phyloP scores from a whole-genome alignment of 2,888 invertebrate genomes.

The Liopterus haemorrhoidalis region DNA sequence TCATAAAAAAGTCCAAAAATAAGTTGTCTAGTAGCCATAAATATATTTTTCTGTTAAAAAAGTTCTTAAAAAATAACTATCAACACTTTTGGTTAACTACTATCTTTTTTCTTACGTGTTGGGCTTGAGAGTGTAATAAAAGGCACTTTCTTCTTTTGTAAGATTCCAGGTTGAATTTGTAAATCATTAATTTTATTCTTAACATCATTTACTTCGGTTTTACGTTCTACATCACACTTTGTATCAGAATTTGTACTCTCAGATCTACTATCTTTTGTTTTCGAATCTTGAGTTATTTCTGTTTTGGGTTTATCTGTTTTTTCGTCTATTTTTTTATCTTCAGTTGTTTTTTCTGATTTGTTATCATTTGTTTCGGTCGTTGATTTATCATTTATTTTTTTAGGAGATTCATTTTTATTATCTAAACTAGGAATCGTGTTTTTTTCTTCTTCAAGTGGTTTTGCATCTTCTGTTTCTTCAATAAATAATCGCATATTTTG shows the following conservation, averaged over 20 bases:
- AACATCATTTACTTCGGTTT: background rate
- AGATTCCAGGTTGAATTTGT: background rate
- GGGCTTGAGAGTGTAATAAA: constrained; percentile 75
- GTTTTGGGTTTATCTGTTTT: constrained; percentile 2
- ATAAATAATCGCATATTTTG: constrained; percentile 57
- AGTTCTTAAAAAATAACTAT: too few relatives aligned
- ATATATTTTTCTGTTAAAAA: too few relatives aligned
- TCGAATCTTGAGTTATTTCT: background rate
- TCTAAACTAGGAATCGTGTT: too few relatives aligned
- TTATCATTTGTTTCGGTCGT: constrained; percentile 28
- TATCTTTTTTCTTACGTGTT: constrained; percentile 62
- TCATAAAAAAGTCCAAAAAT: too few relatives aligned
- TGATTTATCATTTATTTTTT: constrained; percentile 39
- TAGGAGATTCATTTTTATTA: background rate
- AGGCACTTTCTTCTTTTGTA: constrained; percentile 53
- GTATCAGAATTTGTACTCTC: too few relatives aligned
- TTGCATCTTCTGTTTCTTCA: constrained; percentile 40
- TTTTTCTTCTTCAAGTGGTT: too few relatives aligned
- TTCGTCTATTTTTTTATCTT: constrained; percentile 2
- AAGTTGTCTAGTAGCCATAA: too few relatives aligned
- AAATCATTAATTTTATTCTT: background rate
- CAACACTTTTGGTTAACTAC: too few relatives aligned
- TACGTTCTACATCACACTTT: constrained; percentile 1
- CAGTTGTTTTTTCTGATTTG: constrained; percentile 9
- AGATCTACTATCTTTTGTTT: too few relatives aligned